Conservation (phyloP, 2,797 vertebrate genomes). For the Lithobates pipiens region DNA sequence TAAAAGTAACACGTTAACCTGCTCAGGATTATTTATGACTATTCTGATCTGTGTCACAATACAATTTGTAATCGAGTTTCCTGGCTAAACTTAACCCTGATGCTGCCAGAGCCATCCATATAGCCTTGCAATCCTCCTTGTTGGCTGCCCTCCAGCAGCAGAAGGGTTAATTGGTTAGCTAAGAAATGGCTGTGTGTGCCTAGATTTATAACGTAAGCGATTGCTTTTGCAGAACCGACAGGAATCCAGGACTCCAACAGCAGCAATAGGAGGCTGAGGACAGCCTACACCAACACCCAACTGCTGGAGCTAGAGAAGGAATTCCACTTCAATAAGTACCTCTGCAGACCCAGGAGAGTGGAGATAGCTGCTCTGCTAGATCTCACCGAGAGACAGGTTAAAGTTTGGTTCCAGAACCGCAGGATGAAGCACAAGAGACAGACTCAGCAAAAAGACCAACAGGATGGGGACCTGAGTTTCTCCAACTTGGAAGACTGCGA, state of each 20-base stretch:
- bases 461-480: constrained; percentile 78
- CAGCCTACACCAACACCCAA: constrained; percentile 89
- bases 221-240: constrained; percentile 75
- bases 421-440: constrained; percentile 90
- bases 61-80: constrained; percentile 5
- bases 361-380: constrained; percentile 88
- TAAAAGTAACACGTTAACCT: not conserved
- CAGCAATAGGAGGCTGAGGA: constrained; percentile 82
- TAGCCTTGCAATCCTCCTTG: not conserved
- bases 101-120: not conserved
- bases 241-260: constrained; percentile 74
- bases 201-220: constrained; percentile 34
- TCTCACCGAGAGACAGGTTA: constrained; percentile 88
- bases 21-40: not conserved
- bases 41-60: not conserved
- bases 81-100: constrained; percentile 2
- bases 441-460: constrained; percentile 81
- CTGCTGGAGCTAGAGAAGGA: constrained; percentile 90
- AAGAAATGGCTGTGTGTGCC: not conserved
- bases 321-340: constrained; percentile 89
- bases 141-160: not conserved
- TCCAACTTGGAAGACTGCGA: constrained; percentile 72
- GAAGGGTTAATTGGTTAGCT: constrained; percentile 11
- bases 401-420: constrained; percentile 91
- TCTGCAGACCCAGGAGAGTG: constrained; percentile 85